Evolutionary conservation across 2,113 vertebrate genomes (phyloP).

Genomic region (Colinus virginianus): DNA sequence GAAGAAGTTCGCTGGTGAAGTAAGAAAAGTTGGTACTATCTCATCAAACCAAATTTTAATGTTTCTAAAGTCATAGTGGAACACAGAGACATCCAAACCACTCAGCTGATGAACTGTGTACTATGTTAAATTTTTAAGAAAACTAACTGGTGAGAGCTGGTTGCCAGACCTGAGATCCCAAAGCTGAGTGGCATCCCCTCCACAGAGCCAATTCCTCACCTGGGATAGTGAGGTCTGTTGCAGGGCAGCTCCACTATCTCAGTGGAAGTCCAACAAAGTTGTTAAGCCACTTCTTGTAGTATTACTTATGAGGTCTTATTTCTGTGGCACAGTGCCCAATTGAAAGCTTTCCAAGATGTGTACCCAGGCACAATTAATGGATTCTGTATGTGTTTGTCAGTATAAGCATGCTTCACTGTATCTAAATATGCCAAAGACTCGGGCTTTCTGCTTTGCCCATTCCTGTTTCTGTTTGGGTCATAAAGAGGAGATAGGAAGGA

Average conservation of each 20-base stretch:
- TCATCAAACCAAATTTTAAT: background rate
- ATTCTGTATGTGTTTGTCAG: background rate
- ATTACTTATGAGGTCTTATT: background rate
- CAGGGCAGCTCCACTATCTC: accelerated
- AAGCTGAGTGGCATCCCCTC: accelerated
- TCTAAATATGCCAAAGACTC: background rate
- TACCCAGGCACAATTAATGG: background rate
- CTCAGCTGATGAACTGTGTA: accelerated
- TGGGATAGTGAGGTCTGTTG: background rate
- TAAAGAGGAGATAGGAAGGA: background rate
- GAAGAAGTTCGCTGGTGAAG: background rate
- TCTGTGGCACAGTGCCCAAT: background rate
- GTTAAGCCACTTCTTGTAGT: background rate
- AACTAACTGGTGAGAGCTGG: background rate
- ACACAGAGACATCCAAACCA: background rate
- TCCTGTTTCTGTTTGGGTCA: background rate
- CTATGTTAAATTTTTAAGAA: background rate
- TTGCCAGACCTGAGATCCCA: background rate
- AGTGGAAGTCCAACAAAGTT: background rate
- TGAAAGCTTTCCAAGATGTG: background rate
- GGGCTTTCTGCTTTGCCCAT: background rate
- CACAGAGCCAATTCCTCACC: accelerated
- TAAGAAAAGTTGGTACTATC: background rate
- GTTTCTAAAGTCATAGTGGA: background rate
- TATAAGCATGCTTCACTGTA: background rate